phyloP scores from a whole-genome alignment of 2,888 invertebrate genomes.

The Rhaphigaster nebulosa region DNA sequence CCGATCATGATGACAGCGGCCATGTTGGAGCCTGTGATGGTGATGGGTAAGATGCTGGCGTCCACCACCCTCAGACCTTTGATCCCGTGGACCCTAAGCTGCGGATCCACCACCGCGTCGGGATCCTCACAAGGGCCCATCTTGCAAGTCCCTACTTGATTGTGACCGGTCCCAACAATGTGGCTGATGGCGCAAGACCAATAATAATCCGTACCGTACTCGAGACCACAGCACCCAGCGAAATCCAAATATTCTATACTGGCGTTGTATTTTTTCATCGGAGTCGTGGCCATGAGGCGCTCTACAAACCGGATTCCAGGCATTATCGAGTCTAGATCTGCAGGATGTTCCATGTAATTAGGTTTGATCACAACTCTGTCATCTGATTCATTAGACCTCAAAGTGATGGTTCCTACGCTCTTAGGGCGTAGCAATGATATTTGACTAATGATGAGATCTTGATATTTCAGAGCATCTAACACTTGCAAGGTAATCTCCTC shows the following conservation, averaged over 20 bases:
- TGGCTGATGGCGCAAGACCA: slow-evolving; percentile 66
- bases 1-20: slow-evolving; percentile 67
- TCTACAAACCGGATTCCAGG: slow-evolving; percentile 65
- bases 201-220: slow-evolving; percentile 65
- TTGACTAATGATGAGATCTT: slow-evolving; percentile 60
- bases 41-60: slow-evolving; percentile 69
- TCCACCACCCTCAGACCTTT: slow-evolving; percentile 69
- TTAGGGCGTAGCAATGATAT: slow-evolving; percentile 62
- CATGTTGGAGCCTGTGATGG: slow-evolving; percentile 68
- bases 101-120: slow-evolving; percentile 67
- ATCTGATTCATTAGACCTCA: slow-evolving; percentile 57
- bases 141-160: slow-evolving; percentile 67
- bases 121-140: slow-evolving; percentile 68
- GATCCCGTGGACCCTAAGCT: slow-evolving; percentile 68
- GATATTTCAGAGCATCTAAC: slow-evolving; percentile 43
- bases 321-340: slow-evolving; percentile 66
- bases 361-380: slow-evolving; percentile 60
- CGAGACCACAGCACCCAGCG: slow-evolving; percentile 64
- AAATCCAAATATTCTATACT: slow-evolving; percentile 62
- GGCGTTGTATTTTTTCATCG: slow-evolving; percentile 64
- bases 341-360: slow-evolving; percentile 61
- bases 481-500: slow-evolving; percentile 59
- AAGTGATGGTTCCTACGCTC: slow-evolving; percentile 60
- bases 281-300: slow-evolving; percentile 64
- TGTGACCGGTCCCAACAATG: slow-evolving; percentile 65